Evolutionary conservation across 2,888 invertebrate species (phyloP), one percentile per base, ranked within the genome.

Genomic region (Philereme transversata): DNA sequence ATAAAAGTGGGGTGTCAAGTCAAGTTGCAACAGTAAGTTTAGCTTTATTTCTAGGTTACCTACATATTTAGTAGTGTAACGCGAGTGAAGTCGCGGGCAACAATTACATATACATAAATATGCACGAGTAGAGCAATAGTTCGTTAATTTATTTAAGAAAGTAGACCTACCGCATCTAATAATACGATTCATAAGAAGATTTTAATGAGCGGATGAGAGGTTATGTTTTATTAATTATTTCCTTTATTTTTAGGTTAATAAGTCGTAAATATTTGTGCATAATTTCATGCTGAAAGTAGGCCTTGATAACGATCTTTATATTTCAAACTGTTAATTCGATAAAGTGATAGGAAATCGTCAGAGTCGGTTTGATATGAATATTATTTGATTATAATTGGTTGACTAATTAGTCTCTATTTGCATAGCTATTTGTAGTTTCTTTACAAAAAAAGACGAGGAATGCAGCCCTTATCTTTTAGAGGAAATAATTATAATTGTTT

Each of bases 301-400:
- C 53, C 51, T 9, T 52, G 69, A 75, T 76, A 70, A 57, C 41
- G 34, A 75, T 78, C 73, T 62, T 45, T 51, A 48, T 53, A 35
- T 52, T 52, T 49, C 8, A 60, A 54, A 51, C 44, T 35, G 48
- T 51, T 60, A 57, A 45, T 54, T 54, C 46, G 53, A 38, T 45
- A 53, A 53, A 45, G 52, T 45, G 52, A 53, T 53, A 46, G 40
- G 33, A 52, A 45, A 0, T 40, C 40, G 4, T 36, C 36, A 22
- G 22, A 22, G 22, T 22, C 36, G 43, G 38, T 9, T 45, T 22
- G n/a, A 22, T 53, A 53, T 53, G 53, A 46, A 53, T 53, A 53
- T 43, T 35, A 52, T 22, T 22, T 22, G 22, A 22, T 38, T 53
- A 9, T 53, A 53, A 53, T 45, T 45, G 51, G 51, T n/a, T 51